Conservation (phyloP, 2,888 invertebrate species). For the Rugalucina vietnamica region DNA sequence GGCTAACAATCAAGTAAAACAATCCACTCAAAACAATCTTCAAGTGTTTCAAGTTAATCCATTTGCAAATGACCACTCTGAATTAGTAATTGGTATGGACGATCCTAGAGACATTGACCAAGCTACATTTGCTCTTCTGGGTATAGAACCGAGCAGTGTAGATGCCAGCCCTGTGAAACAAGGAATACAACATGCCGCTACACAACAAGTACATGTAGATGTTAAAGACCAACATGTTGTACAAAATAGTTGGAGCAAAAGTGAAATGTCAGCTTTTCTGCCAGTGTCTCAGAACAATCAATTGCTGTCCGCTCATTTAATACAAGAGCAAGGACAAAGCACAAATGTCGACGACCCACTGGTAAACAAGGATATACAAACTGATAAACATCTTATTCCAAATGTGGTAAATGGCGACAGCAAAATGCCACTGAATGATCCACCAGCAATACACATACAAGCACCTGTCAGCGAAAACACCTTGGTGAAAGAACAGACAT, state of each 20-base stretch:
- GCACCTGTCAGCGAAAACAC: not conserved
- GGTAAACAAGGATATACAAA: not conserved
- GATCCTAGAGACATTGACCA: not conserved
- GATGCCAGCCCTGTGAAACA: not conserved
- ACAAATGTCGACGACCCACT: too few relatives aligned
- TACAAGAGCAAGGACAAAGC: too few relatives aligned
- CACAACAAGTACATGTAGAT: not conserved
- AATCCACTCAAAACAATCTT: too few relatives aligned
- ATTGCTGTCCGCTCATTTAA: not conserved
- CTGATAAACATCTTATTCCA: not conserved
- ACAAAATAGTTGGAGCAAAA: not conserved
- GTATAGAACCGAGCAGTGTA: not conserved
- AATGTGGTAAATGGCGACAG: not conserved
- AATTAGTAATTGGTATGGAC: not conserved
- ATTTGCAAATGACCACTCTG: not conserved
- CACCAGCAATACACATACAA: not conserved
- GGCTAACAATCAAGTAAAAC: too few relatives aligned
- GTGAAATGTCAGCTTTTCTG: not conserved
- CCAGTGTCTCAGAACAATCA: not conserved
- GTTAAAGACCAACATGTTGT: not conserved
- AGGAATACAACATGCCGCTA: too few relatives aligned
- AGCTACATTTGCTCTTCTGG: not conserved
- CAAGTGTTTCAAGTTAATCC: not conserved
- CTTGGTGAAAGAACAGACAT: not conserved
- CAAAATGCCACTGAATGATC: not conserved